These are phyloP conservation scores for Sebastes wilsoni DNA, from an alignment of 2,797 vertebrate species.

Conservation along the genomic window DNA sequence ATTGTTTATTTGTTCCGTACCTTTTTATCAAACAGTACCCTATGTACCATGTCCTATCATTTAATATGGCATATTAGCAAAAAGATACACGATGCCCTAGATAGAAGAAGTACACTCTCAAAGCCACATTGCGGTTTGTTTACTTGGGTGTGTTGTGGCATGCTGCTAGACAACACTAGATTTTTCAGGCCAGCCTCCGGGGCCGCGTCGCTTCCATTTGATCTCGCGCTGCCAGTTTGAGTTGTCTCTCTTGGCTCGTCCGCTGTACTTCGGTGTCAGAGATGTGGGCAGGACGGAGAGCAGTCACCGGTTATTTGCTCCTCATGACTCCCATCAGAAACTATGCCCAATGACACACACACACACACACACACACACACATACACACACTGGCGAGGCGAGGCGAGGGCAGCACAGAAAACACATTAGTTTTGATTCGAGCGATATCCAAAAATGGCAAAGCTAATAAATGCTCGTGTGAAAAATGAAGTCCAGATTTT, in stretches of 20 bases:
- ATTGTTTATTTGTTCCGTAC: neutral
- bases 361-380: neutral
- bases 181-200: neutral
- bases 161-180: constrained; percentile 5
- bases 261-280: constrained; percentile 29
- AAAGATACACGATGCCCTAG: constrained; percentile 16
- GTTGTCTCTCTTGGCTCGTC: constrained; percentile 25
- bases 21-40: constrained; percentile 4
- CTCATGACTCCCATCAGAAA: constrained; percentile 73
- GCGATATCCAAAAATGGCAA: constrained; percentile 76
- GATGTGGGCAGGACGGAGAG: constrained; percentile 32
- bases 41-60: neutral
- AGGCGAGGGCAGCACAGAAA: constrained; percentile 13
- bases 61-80: neutral
- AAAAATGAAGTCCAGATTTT: constrained; percentile 61
- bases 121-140: constrained; percentile 34
- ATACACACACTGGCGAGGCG: neutral
- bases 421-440: constrained; percentile 23
- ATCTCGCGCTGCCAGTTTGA: constrained; percentile 4
- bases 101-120: constrained; percentile 12
- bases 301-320: constrained; percentile 55
- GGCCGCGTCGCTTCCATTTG: neutral
- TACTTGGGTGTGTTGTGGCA: constrained; percentile 12
- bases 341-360: constrained; percentile 58
- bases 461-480: constrained; percentile 54